These are phyloP conservation scores for Xenopus petersii DNA, from an alignment of 2,797 vertebrate species.

Conservation along the genomic window DNA sequence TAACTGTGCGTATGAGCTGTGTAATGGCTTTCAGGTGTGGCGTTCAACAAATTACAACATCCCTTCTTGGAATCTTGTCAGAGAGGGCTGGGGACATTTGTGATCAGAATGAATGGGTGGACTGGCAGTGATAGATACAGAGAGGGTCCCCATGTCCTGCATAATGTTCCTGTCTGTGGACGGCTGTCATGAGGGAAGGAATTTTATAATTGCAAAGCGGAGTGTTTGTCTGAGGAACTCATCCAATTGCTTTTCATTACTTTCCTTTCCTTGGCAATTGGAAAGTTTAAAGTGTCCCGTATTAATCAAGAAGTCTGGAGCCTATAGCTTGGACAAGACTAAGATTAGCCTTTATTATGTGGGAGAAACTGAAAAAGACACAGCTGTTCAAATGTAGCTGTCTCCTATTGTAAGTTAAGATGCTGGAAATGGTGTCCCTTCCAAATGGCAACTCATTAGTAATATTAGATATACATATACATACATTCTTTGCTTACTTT, in stretches of 20 bases:
- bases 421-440: neutral
- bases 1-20: constrained; percentile 13
- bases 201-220: constrained; percentile 40
- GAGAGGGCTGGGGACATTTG: constrained; percentile 25
- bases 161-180: constrained; percentile 35
- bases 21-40: constrained; percentile 44
- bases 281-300: constrained; percentile 16
- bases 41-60: constrained; percentile 32
- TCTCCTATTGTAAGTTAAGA: neutral
- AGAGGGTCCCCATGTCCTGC: constrained; percentile 13
- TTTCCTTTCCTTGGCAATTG: constrained; percentile 24
- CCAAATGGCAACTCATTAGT: neutral
- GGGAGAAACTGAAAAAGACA: constrained; percentile 20
- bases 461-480: too few species aligned
- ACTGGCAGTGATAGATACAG: constrained; percentile 40
- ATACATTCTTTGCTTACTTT: too few species aligned
- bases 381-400: constrained; percentile 20
- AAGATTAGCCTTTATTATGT: constrained; percentile 23
- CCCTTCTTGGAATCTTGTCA: constrained; percentile 37
- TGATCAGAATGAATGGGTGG: constrained; percentile 24
- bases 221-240: constrained; percentile 34
- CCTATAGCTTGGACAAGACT: constrained; percentile 19
- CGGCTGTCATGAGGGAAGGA: constrained; percentile 34
- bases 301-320: constrained; percentile 30
- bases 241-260: constrained; percentile 38